These are phyloP conservation scores for Ectemnius lituratus DNA, from an alignment of 2,888 invertebrate genomes.

Conservation along the genomic window DNA sequence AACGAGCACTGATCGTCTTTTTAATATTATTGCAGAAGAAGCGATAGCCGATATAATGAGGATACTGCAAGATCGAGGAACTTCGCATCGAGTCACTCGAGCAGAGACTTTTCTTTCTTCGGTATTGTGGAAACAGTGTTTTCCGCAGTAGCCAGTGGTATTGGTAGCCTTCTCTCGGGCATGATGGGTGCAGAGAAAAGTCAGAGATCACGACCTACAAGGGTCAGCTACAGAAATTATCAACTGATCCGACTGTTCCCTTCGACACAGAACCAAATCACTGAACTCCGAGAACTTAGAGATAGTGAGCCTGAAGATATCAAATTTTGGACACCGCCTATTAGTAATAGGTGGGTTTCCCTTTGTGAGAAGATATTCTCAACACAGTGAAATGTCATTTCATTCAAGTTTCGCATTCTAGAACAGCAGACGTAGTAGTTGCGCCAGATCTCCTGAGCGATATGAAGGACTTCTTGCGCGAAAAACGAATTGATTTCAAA, in stretches of 20 bases:
- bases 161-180: slow-evolving; percentile 65
- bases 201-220: slow-evolving; percentile 39
- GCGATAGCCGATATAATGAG: neutral
- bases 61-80: neutral
- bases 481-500: slow-evolving; percentile 82
- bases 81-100: neutral
- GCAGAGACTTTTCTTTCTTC: slow-evolving; percentile 66
- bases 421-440: slow-evolving; percentile 85
- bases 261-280: slow-evolving; percentile 76
- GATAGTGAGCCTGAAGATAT: slow-evolving; percentile 79
- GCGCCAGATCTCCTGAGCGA: slow-evolving; percentile 83
- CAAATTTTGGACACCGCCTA: slow-evolving; percentile 82
- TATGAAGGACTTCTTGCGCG: slow-evolving; percentile 81
- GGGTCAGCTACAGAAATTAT: slow-evolving; percentile 80
- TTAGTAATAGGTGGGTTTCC: slow-evolving; percentile 73
- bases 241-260: slow-evolving; percentile 80
- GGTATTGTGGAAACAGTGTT: slow-evolving; percentile 68
- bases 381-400: too few relatives aligned
- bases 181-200: slow-evolving; percentile 66
- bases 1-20: too few relatives aligned
- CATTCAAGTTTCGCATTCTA: slow-evolving; percentile 41
- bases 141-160: slow-evolving; percentile 62
- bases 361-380: too few relatives aligned
- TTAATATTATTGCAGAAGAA: neutral
- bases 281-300: slow-evolving; percentile 76